Base-by-base conservation (phyloP, 37 sponge, comb jelly and placozoan genomes). In the Oopsacas minuta region DNA sequence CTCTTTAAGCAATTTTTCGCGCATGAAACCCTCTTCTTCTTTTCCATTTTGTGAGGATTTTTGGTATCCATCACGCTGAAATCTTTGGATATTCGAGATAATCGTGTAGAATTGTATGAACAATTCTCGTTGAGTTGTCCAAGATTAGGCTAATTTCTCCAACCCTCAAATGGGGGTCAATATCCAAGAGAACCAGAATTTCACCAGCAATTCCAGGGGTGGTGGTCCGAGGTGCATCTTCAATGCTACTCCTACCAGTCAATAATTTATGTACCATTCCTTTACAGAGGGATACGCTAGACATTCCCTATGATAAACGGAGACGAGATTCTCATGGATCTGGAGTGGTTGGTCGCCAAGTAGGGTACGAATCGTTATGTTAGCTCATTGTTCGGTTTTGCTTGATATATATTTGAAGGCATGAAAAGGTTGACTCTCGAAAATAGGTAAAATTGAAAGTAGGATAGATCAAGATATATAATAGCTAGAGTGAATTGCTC, bases 51-150 rank as follows among this genome's bases (percentile, higher is more conserved):
- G n/a, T n/a, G n/a, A n/a, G n/a, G n/a, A n/a, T n/a, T n/a, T n/a
- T n/a, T n/a, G n/a, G n/a, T n/a, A n/a, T n/a, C n/a, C 75, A 61
- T 34, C 75, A 34, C 75, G 75, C 75, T 61, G 75, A 61, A 61
- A 61, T 61, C 75, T 61, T 12, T 20, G 32, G 75, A 61, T 61
- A 61, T 61, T 61, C 75, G 75, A 61, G 22, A 61, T 32, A 25
- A n/a, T 61, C 75, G 75, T 61, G 75, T 61, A 61, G 75, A 61
- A 61, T 61, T 61, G 22, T 61, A 61, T 61, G 75, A 61, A 61
- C 75, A 61, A 25, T 61, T 61, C 30, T 34, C 75, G 22, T 32
- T 61, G 22, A 61, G 75, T 32, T 61, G 75, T 61, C 75, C 75
- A 61, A 34, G 75, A 12, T 61, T 61, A 61, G 75, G 22, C 32